Conservation (phyloP, 2,797 vertebrate genomes). For the Liparis tanakae region DNA sequence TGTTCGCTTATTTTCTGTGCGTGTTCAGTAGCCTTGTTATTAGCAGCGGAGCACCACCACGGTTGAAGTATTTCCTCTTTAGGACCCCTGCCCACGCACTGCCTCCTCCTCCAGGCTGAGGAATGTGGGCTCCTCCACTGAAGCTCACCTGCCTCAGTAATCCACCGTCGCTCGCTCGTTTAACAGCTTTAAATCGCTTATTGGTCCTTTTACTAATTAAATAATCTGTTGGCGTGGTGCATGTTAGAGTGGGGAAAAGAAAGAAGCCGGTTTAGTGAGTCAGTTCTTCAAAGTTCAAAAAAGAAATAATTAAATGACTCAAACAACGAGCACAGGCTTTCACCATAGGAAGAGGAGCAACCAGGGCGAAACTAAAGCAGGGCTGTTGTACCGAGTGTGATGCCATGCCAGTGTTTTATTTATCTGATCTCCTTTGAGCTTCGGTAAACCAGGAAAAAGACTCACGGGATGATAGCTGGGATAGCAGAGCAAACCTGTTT, state of each 20-base stretch:
- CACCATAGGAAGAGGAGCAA: not conserved
- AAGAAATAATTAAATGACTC: not conserved
- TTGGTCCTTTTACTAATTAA: slow-evolving; percentile 21
- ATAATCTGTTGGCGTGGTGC: slow-evolving; percentile 7
- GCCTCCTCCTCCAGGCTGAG: slow-evolving; percentile 40
- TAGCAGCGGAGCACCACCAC: slow-evolving; percentile 23
- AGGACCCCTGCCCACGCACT: slow-evolving; percentile 38
- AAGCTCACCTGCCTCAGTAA: slow-evolving; percentile 41
- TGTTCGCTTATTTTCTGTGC: slow-evolving; percentile 47
- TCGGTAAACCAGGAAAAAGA: slow-evolving; percentile 1
- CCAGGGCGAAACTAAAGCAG: not conserved
- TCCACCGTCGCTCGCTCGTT: slow-evolving; percentile 39
- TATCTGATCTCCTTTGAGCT: slow-evolving; percentile 30
- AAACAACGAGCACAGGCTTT: not conserved
- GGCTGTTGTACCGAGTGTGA: slow-evolving; percentile 1
- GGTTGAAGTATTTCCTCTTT: slow-evolving; percentile 18
- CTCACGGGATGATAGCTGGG: not conserved
- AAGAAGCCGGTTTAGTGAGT: slow-evolving; percentile 2
- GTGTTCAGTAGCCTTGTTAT: slow-evolving; percentile 59
- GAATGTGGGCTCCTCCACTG: slow-evolving; percentile 68
- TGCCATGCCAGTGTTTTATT: slow-evolving; percentile 2
- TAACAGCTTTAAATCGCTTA: slow-evolving; percentile 30
- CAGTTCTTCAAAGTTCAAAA: slow-evolving; percentile 7
- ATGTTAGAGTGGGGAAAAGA: not conserved
- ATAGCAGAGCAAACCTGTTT: not conserved